phyloP scores from a whole-genome alignment of 2,888 invertebrate genomes.

The Pycnomerus fuliginosus region DNA sequence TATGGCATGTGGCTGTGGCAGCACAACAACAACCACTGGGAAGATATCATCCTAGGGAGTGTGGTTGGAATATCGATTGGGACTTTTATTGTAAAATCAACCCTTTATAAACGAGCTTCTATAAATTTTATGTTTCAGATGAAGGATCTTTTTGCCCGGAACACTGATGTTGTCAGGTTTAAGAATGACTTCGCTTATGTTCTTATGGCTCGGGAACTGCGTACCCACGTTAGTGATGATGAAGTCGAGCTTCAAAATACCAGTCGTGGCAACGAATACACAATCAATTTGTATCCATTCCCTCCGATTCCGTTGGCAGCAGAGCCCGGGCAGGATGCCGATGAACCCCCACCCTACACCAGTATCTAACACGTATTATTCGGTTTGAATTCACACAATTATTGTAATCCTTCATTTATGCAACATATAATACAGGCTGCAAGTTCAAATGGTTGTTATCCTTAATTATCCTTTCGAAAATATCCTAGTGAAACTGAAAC shows the following conservation, averaged over 20 bases:
- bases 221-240: not conserved
- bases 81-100: constrained; percentile 4
- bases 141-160: constrained; percentile 1
- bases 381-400: too few relatives aligned
- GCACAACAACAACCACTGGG: constrained; percentile 8
- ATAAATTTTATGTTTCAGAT: constrained; percentile 5
- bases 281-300: constrained; percentile 7
- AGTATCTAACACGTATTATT: too few relatives aligned
- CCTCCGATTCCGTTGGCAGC: too few relatives aligned
- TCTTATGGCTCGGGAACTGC: constrained; percentile 5
- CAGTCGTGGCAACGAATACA: constrained; percentile 5
- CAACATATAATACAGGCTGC: too few relatives aligned
- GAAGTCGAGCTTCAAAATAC: not conserved
- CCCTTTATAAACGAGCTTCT: not conserved
- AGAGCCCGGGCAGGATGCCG: too few relatives aligned
- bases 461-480: too few relatives aligned
- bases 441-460: too few relatives aligned
- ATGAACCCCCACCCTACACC: too few relatives aligned
- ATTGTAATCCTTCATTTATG: too few relatives aligned
- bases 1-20: constrained; percentile 9
- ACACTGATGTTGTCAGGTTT: not conserved
- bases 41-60: constrained; percentile 9
- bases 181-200: constrained; percentile 2
- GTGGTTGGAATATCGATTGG: constrained; percentile 5
- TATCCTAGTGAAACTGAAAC: too few relatives aligned